phyloP scores from a whole-genome alignment of 2,888 invertebrate genomes.

The Lycocerus yunnanus region DNA sequence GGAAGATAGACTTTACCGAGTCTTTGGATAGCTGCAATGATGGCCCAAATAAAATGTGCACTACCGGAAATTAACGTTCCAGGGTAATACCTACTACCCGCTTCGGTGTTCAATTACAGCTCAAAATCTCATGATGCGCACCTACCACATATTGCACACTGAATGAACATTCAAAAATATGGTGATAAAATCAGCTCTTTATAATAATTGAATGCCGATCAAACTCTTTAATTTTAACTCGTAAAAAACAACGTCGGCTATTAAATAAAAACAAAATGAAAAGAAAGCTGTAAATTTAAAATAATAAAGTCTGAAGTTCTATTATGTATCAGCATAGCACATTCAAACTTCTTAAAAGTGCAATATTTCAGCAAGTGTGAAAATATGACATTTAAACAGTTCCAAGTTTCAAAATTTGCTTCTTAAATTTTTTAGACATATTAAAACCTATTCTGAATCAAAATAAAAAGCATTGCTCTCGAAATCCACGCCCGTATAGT shows the following conservation, averaged over 20 bases:
- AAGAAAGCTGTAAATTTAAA: not conserved
- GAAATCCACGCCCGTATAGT: not conserved
- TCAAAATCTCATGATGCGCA: conserved; percentile 18
- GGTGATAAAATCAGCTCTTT: not conserved
- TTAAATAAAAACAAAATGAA: not conserved
- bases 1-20: conserved; percentile 24
- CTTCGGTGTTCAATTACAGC: conserved; percentile 19
- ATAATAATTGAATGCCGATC: not conserved
- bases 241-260: not conserved
- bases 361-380: conserved; percentile 3
- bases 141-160: conserved; percentile 7
- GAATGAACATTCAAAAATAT: not conserved
- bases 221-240: not conserved
- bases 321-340: conserved; percentile 9
- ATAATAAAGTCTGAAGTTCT: conserved; percentile 9
- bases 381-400: conserved; percentile 4
- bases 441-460: not conserved
- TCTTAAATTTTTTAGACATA: not conserved
- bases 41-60: conserved; percentile 22
- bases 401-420: not conserved
- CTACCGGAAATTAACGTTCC: conserved; percentile 23
- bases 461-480: not conserved
- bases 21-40: conserved; percentile 11
- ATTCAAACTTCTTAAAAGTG: conserved; percentile 10
- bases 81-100: conserved; percentile 19